These are phyloP conservation scores for Xylocampa areola DNA, from an alignment of 2,888 invertebrate genomes.

Conservation along the genomic window DNA sequence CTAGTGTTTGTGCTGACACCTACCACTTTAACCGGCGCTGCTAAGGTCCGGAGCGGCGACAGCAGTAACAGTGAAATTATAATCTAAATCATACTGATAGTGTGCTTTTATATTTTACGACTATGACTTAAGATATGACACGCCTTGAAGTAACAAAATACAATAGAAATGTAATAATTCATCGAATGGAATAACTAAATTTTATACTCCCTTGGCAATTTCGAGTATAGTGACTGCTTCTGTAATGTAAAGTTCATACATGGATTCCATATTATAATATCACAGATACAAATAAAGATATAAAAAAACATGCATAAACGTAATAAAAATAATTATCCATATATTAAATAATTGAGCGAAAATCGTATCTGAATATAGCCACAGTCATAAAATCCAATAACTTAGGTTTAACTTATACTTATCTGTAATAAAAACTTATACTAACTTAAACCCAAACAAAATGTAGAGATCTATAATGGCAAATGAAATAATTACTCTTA, in stretches of 20 bases:
- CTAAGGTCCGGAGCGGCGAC: constrained; percentile 71
- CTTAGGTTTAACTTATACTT: constrained; percentile 16
- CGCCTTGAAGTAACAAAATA: no score
- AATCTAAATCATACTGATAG: constrained; percentile 35
- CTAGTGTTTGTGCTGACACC: background rate
- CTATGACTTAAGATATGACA: constrained; percentile 15
- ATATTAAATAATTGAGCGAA: background rate
- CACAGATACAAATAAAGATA: no score
- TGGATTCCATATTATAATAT: no score
- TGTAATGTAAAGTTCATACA: no score
- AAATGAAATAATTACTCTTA: constrained; percentile 40
- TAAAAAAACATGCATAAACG: no score
- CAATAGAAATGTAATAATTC: no score
- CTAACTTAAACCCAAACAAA: constrained; percentile 20
- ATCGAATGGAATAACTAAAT: no score
- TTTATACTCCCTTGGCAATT: no score
- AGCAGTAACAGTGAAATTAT: constrained; percentile 53
- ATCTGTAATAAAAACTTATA: constrained; percentile 15
- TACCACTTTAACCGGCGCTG: constrained; percentile 48
- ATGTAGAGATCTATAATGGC: constrained; percentile 21
- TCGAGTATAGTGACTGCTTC: no score
- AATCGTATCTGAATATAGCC: background rate
- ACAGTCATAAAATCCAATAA: constrained; percentile 37
- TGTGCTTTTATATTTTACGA: constrained; percentile 36
- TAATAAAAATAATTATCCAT: background rate